Evolutionary conservation across 2,113 vertebrate species (phyloP), one percentile per base, ranked within the genome.

Genomic region (Leptocoma aspasia): DNA sequence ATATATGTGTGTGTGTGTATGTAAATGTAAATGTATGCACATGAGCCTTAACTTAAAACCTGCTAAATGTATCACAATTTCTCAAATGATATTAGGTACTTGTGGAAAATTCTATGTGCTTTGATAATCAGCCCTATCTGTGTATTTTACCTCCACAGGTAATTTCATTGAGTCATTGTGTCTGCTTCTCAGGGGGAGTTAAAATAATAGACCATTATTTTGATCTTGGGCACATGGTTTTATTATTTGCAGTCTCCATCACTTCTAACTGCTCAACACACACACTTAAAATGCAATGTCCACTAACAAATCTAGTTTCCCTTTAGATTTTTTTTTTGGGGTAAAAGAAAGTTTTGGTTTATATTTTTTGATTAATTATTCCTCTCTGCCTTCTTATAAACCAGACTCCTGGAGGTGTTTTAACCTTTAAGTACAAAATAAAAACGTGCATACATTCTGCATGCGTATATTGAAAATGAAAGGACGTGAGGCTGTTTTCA

Each of bases 21-120:
- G 3, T 3, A 6, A 0, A 6, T 10, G 5, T 3, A 42, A 53
- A 33, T 18, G 24, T 21, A 28, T 6, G 42, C 50, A 31, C 9
- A 19, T 0, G 2, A 77, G 21, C 21, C 76, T 56, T 4, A 21
- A n/a, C 12, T 20, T 47, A 24, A 92, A 52, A 37, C 13, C 22
- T 5, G 4, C 15, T 26, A 22, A 79, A 63, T 22, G 19, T 2
- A 9, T 39, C n/a, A 35, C 18, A 14, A 6, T 57, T 49, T 52
- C 53, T 64, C 64, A 31, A 30, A 45, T 20, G 7, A 23, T 15
- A n/a, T 19, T 39, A 80, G 19, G 10, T 19, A 23, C 22, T 19
- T 3, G 10, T 59, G 44, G 78, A 39, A 69, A 91, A 86, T 44
- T 19, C 17, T 4, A 1, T 15, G 27, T 82, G 37, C 21, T 42